Percentiles rank a stretch among this genome's conserved stretches.
Conservation (phyloP, 2,797 vertebrate species). For the Trichosurus vulpecula region DNA sequence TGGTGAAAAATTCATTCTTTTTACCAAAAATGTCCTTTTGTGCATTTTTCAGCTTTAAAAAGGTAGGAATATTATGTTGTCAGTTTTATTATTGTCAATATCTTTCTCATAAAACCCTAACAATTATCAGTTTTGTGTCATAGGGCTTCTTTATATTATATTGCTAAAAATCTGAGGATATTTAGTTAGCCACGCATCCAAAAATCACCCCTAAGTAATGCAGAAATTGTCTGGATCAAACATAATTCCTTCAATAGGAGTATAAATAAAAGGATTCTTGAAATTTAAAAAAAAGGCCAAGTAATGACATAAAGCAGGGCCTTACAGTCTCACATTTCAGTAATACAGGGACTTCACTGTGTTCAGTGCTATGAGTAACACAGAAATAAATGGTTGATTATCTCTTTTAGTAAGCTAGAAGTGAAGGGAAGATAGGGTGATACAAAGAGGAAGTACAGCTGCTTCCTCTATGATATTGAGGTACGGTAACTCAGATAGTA, state of each 20-base stretch:
- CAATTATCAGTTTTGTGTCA: background rate
- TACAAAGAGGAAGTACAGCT: background rate
- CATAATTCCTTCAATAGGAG: background rate
- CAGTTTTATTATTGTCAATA: background rate
- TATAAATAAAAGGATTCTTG: background rate
- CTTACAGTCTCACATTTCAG: background rate
- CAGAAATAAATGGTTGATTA: background rate
- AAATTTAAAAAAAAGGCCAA: background rate
- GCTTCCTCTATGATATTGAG: background rate
- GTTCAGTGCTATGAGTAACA: background rate
- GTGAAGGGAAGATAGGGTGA: background rate
- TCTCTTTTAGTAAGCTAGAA: background rate
- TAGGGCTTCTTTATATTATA: background rate
- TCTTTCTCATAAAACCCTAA: constrained; percentile 31
- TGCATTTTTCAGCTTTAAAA: background rate
- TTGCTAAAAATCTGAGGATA: background rate
- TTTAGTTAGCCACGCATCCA: background rate
- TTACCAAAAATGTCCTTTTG: constrained; percentile 17
- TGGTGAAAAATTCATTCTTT: constrained; percentile 69
- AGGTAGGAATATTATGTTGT: constrained; percentile 24
- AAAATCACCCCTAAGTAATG: background rate
- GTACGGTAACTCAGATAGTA: background rate
- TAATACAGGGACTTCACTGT: background rate
- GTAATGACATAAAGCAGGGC: background rate
- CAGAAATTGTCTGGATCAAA: background rate